These are phyloP conservation scores for Tryphoninae sp. DNA, from an alignment of 2,888 invertebrate genomes.

Conservation along the genomic window DNA sequence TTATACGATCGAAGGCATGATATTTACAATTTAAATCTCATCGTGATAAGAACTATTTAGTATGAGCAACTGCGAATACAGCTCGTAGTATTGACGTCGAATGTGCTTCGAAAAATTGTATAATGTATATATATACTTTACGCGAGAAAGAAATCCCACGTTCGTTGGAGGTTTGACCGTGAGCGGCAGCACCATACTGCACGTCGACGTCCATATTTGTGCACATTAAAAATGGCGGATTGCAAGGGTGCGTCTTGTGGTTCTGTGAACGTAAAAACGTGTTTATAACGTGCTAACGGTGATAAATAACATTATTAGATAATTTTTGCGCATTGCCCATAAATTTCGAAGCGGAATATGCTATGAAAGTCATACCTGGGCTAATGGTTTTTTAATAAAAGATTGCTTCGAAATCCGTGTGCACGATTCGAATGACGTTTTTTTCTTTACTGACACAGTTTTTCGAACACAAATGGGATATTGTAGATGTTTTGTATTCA, in stretches of 20 bases:
- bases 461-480: not conserved
- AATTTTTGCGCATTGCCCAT: slow-evolving; percentile 28
- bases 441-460: slow-evolving; percentile 56
- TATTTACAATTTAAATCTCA: slow-evolving; percentile 8
- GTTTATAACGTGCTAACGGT: slow-evolving; percentile 60
- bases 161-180: slow-evolving; percentile 18
- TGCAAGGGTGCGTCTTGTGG: slow-evolving; percentile 78
- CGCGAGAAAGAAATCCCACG: slow-evolving; percentile 9
- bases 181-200: slow-evolving; percentile 59
- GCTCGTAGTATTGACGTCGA: slow-evolving; percentile 22
- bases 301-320: slow-evolving; percentile 42
- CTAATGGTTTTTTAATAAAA: slow-evolving; percentile 27
- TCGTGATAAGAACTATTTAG: slow-evolving; percentile 8
- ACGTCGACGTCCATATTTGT: slow-evolving; percentile 56
- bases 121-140: not conserved
- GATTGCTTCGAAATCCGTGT: slow-evolving; percentile 47
- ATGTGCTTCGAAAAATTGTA: slow-evolving; percentile 5
- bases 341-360: not conserved
- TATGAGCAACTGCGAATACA: not conserved
- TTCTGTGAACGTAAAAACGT: slow-evolving; percentile 65
- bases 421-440: slow-evolving; percentile 44
- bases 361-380: slow-evolving; percentile 1
- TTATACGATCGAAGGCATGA: not conserved
- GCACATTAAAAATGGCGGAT: slow-evolving; percentile 76
- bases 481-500: not conserved